Conservation (phyloP, 64 coral and sea anemone species). For the Acropora yongei region DNA sequence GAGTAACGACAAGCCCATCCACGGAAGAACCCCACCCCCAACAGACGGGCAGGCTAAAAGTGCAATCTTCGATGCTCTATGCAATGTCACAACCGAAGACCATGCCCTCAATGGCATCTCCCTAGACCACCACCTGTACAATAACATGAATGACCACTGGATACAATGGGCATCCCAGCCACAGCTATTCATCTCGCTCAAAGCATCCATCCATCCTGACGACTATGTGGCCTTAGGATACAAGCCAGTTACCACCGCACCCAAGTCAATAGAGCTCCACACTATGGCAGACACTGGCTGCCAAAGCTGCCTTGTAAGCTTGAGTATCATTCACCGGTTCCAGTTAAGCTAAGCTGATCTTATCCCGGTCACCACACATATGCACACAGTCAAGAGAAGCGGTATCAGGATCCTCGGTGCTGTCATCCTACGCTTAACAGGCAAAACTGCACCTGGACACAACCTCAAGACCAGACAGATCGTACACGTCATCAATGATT, state of each 20-base stretch:
- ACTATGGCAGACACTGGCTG: slow-evolving; percentile 62
- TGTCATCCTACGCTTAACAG: slow-evolving; percentile 47
- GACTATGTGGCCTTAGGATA: not conserved
- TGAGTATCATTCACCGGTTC: slow-evolving; percentile 26
- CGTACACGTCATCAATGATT: slow-evolving; percentile 13
- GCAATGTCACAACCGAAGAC: not conserved
- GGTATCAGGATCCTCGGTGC: slow-evolving; percentile 66
- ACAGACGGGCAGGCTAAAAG: not conserved
- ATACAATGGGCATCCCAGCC: slow-evolving; percentile 31
- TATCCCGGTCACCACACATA: slow-evolving; percentile 35
- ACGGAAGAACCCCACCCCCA: not conserved
- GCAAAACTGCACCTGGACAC: not conserved
- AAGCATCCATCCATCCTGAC: slow-evolving; percentile 26
- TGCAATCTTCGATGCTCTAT: slow-evolving; percentile 2
- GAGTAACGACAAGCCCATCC: not conserved
- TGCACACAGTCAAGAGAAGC: slow-evolving; percentile 57
- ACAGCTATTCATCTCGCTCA: slow-evolving; percentile 42
- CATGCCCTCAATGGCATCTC: not conserved
- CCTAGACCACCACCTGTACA: slow-evolving; percentile 41
- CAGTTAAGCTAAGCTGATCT: not conserved
- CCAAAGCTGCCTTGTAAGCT: slow-evolving; percentile 59
- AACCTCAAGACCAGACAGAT: slow-evolving; percentile 15
- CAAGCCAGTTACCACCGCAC: slow-evolving; percentile 13
- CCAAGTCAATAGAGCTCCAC: not conserved
- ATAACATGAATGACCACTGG: slow-evolving; percentile 50